phyloP scores from a whole-genome alignment of 2,888 invertebrate species.

The Drosophila peninsularis region DNA sequence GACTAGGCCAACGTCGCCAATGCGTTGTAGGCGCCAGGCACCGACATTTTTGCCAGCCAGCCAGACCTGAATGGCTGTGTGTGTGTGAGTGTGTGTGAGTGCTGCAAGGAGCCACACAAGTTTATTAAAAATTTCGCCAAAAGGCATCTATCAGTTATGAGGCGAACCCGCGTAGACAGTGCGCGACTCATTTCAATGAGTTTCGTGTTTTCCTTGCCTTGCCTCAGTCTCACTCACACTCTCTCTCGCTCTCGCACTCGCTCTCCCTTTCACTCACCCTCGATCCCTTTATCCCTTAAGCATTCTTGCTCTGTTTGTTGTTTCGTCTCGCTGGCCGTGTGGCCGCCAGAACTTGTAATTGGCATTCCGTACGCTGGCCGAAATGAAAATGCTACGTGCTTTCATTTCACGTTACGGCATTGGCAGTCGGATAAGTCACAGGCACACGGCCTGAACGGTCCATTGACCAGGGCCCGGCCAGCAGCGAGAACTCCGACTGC shows the following conservation, averaged over 20 bases:
- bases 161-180: slow-evolving; percentile 51
- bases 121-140: slow-evolving; percentile 76
- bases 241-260: background rate
- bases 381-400: slow-evolving; percentile 81
- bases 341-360: slow-evolving; percentile 72
- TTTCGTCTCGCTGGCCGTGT: slow-evolving; percentile 12
- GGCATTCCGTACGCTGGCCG: slow-evolving; percentile 78
- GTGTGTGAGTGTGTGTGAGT: slow-evolving; percentile 14
- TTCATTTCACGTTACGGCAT: slow-evolving; percentile 71
- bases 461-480: slow-evolving; percentile 64
- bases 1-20: slow-evolving; percentile 20
- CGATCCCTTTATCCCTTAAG: slow-evolving; percentile 5
- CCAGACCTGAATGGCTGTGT: slow-evolving; percentile 25
- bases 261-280: background rate
- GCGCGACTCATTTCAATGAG: slow-evolving; percentile 76
- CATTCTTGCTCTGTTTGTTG: slow-evolving; percentile 7
- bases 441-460: slow-evolving; percentile 58
- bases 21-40: slow-evolving; percentile 34
- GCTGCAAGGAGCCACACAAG: slow-evolving; percentile 43
- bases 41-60: slow-evolving; percentile 10
- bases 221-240: background rate
- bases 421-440: slow-evolving; percentile 65
- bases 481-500: slow-evolving; percentile 16
- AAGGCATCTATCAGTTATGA: slow-evolving; percentile 77
- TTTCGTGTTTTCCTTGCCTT: slow-evolving; percentile 40